Base-by-base conservation (phyloP, 2,888 invertebrate species). In the Toxonevra muliebris region DNA sequence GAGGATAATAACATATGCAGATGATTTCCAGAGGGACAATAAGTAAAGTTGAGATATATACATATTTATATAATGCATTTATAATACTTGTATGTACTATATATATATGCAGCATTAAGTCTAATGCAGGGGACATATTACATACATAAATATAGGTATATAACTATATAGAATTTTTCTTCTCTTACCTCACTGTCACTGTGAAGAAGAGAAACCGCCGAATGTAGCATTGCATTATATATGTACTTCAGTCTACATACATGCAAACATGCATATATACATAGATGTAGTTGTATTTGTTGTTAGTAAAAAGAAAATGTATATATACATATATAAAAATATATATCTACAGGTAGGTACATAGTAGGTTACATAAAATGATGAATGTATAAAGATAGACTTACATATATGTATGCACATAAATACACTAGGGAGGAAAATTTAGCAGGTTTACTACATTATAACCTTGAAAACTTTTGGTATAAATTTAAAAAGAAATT, bases 1-100 rank as follows among this genome's bases (percentile, higher is more conserved):
- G 86, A 86, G 65, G 85, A 85, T 66, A 80, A 80, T 48, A 84
- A 82, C 9, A 83, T 86, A 55, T 86, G 85, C 74, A 85, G 86
- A 81, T 86, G 85, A 86, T 86, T 70, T 15, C 62, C 55, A 41
- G 50, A 67, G 54, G 59, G 70, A 62, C 70, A 64, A 69, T 65
- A 73, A 65, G 63, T 3, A 30, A 30, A 30, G 30, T 30, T 30
- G 30, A 30, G 30, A 30, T 7, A 30, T 30, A 30, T 30, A 30
- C 7, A 30, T 30, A 30, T 30, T 30, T 30, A 30, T 30, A 30
- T 30, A 30, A 45, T 63, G 15, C 20, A 62, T 45, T 30, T 53
- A 45, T 48, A 20, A n/a, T n/a, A n/a, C n/a, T n/a, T 30, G 52
- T 61, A 66, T 42, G 43, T 43, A 61, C 30, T 17, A 61, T 42